These are phyloP conservation scores for Gambusia affinis DNA, from an alignment of 2,113 vertebrate genomes.

Conservation along the genomic window DNA sequence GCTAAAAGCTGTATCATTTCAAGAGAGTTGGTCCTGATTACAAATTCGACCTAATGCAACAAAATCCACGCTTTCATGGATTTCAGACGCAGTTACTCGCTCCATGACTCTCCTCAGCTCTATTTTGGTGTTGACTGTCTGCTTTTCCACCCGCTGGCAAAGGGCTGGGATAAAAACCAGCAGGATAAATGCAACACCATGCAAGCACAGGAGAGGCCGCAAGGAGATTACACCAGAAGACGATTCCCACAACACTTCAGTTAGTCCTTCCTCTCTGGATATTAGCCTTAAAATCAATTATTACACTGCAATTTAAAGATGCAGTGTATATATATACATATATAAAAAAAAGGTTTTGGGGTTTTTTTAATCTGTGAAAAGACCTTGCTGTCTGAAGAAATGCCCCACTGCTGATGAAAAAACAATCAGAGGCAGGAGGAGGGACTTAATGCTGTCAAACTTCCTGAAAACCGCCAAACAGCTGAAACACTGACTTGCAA, in stretches of 20 bases:
- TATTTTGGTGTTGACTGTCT: conserved; percentile 13
- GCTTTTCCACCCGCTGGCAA: background rate
- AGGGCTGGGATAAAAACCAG: conserved; percentile 25
- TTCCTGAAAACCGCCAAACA: too few species aligned
- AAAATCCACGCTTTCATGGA: background rate
- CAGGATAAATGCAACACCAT: conserved; percentile 13
- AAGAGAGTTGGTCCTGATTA: background rate
- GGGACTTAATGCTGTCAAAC: too few species aligned
- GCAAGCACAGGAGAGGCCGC: background rate
- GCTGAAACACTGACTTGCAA: too few species aligned
- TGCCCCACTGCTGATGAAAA: too few species aligned
- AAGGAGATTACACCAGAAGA: background rate
- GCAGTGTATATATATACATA: background rate
- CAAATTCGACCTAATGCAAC: background rate
- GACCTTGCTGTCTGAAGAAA: too few species aligned
- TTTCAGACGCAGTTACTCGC: background rate
- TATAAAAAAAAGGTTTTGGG: too few species aligned
- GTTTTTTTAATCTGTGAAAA: too few species aligned
- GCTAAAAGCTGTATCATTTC: conserved; percentile 4
- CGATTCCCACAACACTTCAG: conserved; percentile 7
- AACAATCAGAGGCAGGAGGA: too few species aligned
- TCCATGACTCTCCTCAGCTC: too few species aligned
- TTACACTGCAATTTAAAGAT: background rate
- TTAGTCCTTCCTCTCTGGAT: conserved; percentile 3
- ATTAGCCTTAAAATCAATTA: conserved; percentile 23